phyloP scores from a whole-genome alignment of 2,888 invertebrate species.

The Syrphus vitripennis region DNA sequence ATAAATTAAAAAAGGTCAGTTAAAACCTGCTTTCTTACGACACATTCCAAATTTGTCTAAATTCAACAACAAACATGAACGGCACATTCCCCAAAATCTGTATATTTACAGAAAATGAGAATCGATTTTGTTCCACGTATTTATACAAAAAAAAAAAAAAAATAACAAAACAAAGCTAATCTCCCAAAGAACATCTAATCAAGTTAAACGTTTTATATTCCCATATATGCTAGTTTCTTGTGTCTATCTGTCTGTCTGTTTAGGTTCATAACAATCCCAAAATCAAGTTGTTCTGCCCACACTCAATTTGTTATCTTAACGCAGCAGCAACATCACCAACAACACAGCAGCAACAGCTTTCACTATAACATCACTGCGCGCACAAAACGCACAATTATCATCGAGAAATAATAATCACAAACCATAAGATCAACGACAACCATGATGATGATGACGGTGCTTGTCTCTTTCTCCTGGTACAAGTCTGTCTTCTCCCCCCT shows the following conservation, averaged over 20 bases:
- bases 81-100: slow-evolving; percentile 10
- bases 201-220: slow-evolving; percentile 56
- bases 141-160: slow-evolving; percentile 5
- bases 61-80: slow-evolving; percentile 16
- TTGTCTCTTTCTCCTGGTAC: neutral
- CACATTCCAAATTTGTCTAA: slow-evolving; percentile 29
- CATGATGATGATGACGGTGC: neutral
- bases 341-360: slow-evolving; percentile 54
- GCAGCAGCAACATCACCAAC: slow-evolving; percentile 10
- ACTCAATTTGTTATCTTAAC: slow-evolving; percentile 56
- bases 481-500: neutral
- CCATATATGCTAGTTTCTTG: slow-evolving; percentile 13
- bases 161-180: slow-evolving; percentile 19
- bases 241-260: neutral
- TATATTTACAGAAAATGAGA: neutral
- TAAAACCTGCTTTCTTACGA: slow-evolving; percentile 21
- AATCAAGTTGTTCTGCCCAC: slow-evolving; percentile 56
- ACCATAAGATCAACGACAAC: slow-evolving; percentile 32
- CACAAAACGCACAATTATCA: slow-evolving; percentile 58
- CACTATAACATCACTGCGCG: slow-evolving; percentile 53
- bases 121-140: slow-evolving; percentile 40
- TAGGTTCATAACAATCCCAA: neutral
- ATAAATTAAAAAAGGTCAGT: slow-evolving; percentile 21
- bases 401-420: slow-evolving; percentile 51
- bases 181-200: slow-evolving; percentile 48